Conservation (phyloP, 2,113 vertebrate species). For the Sphyrna mokarran region DNA sequence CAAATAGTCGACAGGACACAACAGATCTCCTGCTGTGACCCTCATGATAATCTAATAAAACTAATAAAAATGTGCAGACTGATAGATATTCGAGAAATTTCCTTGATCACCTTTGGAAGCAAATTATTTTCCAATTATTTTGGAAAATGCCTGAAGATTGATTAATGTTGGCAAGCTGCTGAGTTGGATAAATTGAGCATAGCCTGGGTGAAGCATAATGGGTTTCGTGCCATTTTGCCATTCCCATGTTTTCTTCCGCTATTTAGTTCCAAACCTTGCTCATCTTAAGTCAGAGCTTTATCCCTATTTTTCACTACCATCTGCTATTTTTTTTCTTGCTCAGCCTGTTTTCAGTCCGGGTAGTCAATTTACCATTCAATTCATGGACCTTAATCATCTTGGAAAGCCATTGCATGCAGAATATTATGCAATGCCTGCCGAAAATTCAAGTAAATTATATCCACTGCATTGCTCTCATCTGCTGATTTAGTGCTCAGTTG, state of each 20-base stretch:
- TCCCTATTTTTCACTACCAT: not conserved
- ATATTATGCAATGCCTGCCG: conserved; percentile 11
- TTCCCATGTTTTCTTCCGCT: not conserved
- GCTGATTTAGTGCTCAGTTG: not conserved
- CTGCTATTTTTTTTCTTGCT: not conserved
- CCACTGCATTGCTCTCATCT: not conserved
- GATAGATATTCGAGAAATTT: not conserved
- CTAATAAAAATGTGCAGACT: not conserved
- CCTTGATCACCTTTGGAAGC: not conserved
- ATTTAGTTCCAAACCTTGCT: not conserved
- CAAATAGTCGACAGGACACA: not conserved
- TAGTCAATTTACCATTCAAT: not conserved
- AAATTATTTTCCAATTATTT: not conserved
- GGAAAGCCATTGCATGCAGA: not conserved
- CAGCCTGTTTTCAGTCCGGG: not conserved
- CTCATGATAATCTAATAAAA: not conserved
- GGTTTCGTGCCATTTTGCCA: not conserved
- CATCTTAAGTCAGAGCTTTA: not conserved
- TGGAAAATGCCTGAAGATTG: not conserved
- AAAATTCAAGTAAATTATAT: conserved; percentile 16
- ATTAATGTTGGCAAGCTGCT: not conserved
- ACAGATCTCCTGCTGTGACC: not conserved
- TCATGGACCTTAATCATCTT: conserved; percentile 5
- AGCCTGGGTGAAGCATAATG: too few species aligned
- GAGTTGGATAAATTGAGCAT: not conserved